phyloP scores from a whole-genome alignment of 1,140 invertebrate species.

The Drosophila grimshawi region DNA sequence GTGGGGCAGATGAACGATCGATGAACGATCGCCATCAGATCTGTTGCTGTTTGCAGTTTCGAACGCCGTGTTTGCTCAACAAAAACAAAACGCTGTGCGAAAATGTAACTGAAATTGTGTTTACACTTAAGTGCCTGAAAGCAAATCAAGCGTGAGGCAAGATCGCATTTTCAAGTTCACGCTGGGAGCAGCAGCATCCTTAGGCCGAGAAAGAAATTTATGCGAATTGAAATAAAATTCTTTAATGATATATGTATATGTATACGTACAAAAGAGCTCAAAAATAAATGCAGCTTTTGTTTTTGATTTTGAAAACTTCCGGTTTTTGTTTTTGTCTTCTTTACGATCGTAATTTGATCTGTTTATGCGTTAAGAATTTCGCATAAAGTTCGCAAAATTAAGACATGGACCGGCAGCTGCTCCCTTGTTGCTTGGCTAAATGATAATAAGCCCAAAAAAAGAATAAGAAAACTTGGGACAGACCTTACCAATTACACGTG shows the following conservation, averaged over 20 bases:
- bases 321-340: slow-evolving; percentile 42
- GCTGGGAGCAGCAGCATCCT: slow-evolving; percentile 39
- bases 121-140: slow-evolving; percentile 54
- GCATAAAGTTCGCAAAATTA: slow-evolving; percentile 62
- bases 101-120: slow-evolving; percentile 76
- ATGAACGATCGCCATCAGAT: slow-evolving; percentile 40
- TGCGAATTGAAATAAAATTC: slow-evolving; percentile 41
- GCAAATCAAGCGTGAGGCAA: slow-evolving; percentile 58
- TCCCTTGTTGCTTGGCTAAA: slow-evolving; percentile 1
- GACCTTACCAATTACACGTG: slow-evolving; percentile 30
- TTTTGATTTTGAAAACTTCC: slow-evolving; percentile 71
- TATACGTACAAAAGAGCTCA: slow-evolving; percentile 25
- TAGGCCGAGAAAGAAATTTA: slow-evolving; percentile 47
- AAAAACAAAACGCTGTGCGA: slow-evolving; percentile 63
- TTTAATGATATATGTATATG: slow-evolving; percentile 12
- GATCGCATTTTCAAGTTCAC: slow-evolving; percentile 43
- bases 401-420: slow-evolving; percentile 56
- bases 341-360: slow-evolving; percentile 72
- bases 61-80: slow-evolving; percentile 64
- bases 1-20: slow-evolving; percentile 21
- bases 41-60: slow-evolving; percentile 50
- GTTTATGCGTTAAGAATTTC: slow-evolving; percentile 69
- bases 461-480: not conserved
- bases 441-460: slow-evolving; percentile 3
- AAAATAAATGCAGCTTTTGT: slow-evolving; percentile 38